These are phyloP conservation scores for Anodontia alba DNA, from an alignment of 2,888 invertebrate species.

Conservation along the genomic window DNA sequence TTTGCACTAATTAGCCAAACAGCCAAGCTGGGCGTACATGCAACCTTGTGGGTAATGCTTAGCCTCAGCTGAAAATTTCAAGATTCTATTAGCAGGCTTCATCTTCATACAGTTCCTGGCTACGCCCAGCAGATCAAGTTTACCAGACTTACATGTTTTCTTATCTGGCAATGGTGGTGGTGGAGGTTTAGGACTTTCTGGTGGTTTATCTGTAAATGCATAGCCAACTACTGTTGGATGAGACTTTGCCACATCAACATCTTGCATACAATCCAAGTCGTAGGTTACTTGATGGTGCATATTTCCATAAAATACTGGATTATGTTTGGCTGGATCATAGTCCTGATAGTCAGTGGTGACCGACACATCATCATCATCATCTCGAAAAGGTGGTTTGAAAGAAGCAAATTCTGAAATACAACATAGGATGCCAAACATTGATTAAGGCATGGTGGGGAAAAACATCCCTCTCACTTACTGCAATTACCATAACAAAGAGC, in stretches of 20 bases:
- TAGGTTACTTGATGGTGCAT: conserved; percentile 72
- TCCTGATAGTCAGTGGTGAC: conserved; percentile 77
- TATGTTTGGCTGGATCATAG: conserved; percentile 82
- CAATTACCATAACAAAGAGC: too few relatives aligned
- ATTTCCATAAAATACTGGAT: conserved; percentile 83
- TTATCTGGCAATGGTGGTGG: conserved; percentile 78
- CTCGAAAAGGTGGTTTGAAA: not conserved
- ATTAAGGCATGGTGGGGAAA: not conserved
- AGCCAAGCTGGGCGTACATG: too few relatives aligned
- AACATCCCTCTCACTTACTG: too few relatives aligned
- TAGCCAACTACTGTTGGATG: conserved; percentile 83
- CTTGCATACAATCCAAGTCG: conserved; percentile 74
- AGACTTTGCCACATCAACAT: conserved; percentile 78
- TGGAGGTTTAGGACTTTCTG: conserved; percentile 72
- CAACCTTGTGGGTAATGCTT: too few relatives aligned
- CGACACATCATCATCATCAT: conserved; percentile 76
- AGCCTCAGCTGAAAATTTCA: too few relatives aligned
- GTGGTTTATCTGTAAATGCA: conserved; percentile 80
- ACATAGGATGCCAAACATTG: too few relatives aligned
- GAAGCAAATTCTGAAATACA: conserved; percentile 8
- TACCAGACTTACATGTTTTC: conserved; percentile 79
- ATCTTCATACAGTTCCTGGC: too few relatives aligned
- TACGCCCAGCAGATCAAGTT: too few relatives aligned
- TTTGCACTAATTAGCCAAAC: too few relatives aligned
- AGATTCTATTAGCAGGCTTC: too few relatives aligned